Evolutionary conservation across 92 coral and sea anemone species (phyloP).

Genomic region (Hydrozoanthus gracilis): DNA sequence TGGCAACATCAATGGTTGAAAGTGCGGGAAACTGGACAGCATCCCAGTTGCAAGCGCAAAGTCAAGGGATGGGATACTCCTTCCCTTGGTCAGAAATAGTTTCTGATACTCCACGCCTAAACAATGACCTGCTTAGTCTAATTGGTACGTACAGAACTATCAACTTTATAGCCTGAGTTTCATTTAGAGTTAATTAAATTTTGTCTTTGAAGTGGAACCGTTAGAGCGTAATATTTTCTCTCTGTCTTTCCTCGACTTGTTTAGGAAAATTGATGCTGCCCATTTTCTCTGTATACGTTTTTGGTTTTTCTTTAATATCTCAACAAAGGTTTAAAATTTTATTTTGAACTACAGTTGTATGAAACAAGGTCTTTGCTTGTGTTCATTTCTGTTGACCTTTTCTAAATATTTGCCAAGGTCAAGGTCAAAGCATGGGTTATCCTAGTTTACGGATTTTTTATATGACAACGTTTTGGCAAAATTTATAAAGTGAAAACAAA

Average conservation of each 20-base stretch:
- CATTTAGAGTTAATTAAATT: not conserved
- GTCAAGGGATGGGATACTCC: constrained; percentile 33
- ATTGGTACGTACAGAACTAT: constrained; percentile 1
- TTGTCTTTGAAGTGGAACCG: not conserved
- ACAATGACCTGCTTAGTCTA: constrained; percentile 36
- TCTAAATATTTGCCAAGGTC: not conserved
- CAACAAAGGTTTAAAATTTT: not conserved
- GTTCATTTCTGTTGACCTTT: not conserved
- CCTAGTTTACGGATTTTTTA: not conserved
- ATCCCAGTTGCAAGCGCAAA: constrained; percentile 30
- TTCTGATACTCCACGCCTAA: constrained; percentile 35
- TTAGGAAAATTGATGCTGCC: too few species aligned
- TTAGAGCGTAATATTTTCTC: too few species aligned
- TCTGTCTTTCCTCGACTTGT: too few species aligned
- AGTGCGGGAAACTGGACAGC: constrained; percentile 30
- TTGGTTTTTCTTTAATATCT: not conserved
- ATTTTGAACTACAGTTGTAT: not conserved
- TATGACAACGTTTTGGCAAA: too few species aligned
- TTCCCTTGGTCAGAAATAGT: constrained; percentile 48
- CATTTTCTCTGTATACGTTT: not conserved
- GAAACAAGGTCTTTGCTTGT: too few species aligned
- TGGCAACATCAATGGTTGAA: constrained; percentile 20
- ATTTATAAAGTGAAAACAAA: too few species aligned
- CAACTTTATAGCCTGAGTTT: too few species aligned
- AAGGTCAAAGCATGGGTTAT: not conserved